Percentiles rank a stretch among this genome's conserved stretches.
Conservation (phyloP, 2,113 vertebrate species). For the Callopanchax toddi region DNA sequence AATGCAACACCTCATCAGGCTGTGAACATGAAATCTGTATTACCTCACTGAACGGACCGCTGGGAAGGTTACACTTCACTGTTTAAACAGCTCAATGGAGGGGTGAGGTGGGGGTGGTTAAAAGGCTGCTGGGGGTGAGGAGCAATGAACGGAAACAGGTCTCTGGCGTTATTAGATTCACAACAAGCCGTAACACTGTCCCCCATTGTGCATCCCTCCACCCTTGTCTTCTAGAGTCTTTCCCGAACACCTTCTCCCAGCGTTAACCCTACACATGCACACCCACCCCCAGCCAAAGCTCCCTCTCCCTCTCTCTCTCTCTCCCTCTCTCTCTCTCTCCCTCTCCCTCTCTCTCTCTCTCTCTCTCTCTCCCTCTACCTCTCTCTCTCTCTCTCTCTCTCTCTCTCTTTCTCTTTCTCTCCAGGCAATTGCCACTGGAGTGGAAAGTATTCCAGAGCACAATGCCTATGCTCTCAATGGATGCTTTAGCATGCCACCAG, state of each 20-base stretch:
- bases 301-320: too few relatives aligned
- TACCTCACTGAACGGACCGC: not conserved
- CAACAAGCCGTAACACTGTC: slow-evolving; percentile 82
- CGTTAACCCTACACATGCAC: slow-evolving; percentile 27
- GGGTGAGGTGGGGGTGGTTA: slow-evolving; percentile 26
- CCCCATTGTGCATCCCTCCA: slow-evolving; percentile 73
- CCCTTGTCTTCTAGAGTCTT: slow-evolving; percentile 55
- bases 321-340: too few relatives aligned
- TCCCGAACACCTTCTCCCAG: slow-evolving; percentile 25
- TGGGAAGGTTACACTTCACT: slow-evolving; percentile 3
- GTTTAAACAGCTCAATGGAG: slow-evolving; percentile 39
- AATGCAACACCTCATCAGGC: slow-evolving; percentile 52
- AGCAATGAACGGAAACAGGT: slow-evolving; percentile 64
- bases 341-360: slow-evolving; percentile 65
- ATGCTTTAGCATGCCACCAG: slow-evolving; percentile 85
- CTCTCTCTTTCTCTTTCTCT: slow-evolving; percentile 52
- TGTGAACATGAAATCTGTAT: slow-evolving; percentile 13
- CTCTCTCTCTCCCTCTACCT: too few relatives aligned
- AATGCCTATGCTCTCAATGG: slow-evolving; percentile 84
- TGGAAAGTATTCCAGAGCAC: slow-evolving; percentile 85
- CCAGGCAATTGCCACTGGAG: slow-evolving; percentile 86
- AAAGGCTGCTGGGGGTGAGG: slow-evolving; percentile 43
- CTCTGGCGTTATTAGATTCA: slow-evolving; percentile 78
- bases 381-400: too few relatives aligned
- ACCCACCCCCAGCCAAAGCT: slow-evolving; percentile 65